These are phyloP conservation scores for Ichneumoninae sp. DNA, from an alignment of 2,888 invertebrate genomes.

Conservation along the genomic window DNA sequence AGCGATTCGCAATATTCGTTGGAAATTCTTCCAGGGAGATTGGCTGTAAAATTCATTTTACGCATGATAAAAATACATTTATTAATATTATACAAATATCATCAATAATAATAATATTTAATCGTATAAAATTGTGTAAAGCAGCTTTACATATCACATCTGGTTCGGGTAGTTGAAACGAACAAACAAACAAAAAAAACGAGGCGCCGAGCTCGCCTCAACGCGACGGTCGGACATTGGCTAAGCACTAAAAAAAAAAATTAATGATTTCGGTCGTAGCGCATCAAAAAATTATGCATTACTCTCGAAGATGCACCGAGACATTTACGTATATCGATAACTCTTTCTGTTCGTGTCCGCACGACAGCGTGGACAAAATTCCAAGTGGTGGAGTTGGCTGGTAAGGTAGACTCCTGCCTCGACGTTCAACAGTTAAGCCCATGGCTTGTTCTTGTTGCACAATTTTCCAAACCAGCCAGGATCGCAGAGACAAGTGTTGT, in stretches of 20 bases:
- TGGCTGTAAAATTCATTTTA: constrained; percentile 24
- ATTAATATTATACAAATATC: constrained; percentile 78
- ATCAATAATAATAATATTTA: constrained; percentile 76
- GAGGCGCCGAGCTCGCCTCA: constrained; percentile 31
- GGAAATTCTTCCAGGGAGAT: not conserved
- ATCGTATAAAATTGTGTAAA: constrained; percentile 82
- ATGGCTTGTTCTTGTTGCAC: constrained; percentile 90
- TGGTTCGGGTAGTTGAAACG: constrained; percentile 74
- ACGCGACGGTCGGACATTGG: constrained; percentile 34
- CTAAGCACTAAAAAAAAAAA: constrained; percentile 51
- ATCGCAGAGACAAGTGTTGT: constrained; percentile 91
- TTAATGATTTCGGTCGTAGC: constrained; percentile 34
- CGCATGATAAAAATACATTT: constrained; percentile 71
- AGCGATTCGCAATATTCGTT: not conserved
- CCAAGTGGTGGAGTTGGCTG: not conserved
- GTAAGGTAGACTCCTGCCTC: not conserved
- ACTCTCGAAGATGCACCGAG: constrained; percentile 10
- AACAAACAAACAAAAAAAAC: constrained; percentile 39
- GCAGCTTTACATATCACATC: constrained; percentile 84
- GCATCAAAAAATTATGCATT: constrained; percentile 29
- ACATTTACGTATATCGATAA: constrained; percentile 30
- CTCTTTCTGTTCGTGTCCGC: not conserved
- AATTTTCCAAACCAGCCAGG: constrained; percentile 93
- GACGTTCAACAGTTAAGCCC: constrained; percentile 76
- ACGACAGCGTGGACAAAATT: not conserved